phyloP scores from a whole-genome alignment of 1,140 invertebrate species.

The Papilio polyxenes region DNA sequence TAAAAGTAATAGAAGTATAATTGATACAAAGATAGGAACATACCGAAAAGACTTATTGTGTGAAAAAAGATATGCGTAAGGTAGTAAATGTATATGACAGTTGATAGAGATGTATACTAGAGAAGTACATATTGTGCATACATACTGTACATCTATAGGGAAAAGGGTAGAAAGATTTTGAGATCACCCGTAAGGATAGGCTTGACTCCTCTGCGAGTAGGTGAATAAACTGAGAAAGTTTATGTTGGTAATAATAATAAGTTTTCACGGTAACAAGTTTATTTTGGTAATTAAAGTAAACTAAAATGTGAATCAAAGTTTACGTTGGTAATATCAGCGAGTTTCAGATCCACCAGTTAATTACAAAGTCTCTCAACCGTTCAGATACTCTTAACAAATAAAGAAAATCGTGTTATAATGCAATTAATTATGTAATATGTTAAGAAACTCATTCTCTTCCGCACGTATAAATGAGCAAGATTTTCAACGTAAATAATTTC shows the following conservation, averaged over 20 bases:
- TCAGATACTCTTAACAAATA: slow-evolving; percentile 36
- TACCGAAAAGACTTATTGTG: too few species aligned
- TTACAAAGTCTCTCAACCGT: slow-evolving; percentile 39
- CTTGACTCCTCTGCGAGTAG: too few species aligned
- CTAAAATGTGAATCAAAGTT: not conserved
- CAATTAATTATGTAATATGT: slow-evolving; percentile 38
- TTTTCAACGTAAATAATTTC: not conserved
- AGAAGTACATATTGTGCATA: too few species aligned
- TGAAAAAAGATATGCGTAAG: too few species aligned
- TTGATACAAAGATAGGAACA: too few species aligned
- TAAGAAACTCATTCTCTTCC: slow-evolving; percentile 30
- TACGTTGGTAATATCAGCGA: not conserved
- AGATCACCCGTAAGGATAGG: not conserved
- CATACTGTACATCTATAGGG: too few species aligned
- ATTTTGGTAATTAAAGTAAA: slow-evolving; percentile 9
- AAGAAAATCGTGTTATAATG: slow-evolving; percentile 32
- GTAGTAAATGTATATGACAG: not conserved
- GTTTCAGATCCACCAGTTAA: not conserved
- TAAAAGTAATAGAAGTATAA: too few species aligned
- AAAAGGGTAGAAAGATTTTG: not conserved
- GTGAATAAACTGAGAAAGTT: not conserved
- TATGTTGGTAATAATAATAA: not conserved
- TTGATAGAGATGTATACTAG: not conserved
- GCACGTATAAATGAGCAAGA: not conserved
- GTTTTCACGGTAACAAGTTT: not conserved